Evolutionary conservation across 2,113 vertebrate species (phyloP), one percentile per base, ranked within the genome.

Genomic region (Ceyx cyanopectus): DNA sequence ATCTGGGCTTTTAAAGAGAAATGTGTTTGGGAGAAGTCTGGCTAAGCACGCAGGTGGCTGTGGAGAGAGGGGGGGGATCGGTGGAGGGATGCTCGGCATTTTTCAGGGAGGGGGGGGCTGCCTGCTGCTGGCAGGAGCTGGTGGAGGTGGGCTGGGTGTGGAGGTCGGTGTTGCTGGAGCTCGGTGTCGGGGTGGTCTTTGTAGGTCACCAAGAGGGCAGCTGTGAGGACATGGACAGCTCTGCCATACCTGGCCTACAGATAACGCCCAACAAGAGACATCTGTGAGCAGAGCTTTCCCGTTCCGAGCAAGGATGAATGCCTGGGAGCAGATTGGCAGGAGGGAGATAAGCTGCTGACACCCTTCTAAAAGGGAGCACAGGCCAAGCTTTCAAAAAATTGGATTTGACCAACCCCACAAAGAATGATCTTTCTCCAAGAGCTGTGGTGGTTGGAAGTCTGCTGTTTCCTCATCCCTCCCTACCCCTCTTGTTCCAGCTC

Each of bases 1-100:
- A 95, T 87, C 92, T 85, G 73, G 81, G 95, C 85, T 96, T 95
- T 95, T 94, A 94, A 14, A 75, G 75, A 95, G 94, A 93, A 92
- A 96, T 92, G 92, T 82, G 93, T 53, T 74, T 34, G 88, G 85
- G 40, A 95, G 92, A 90, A 60, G 50, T 1, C 92, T 88, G 81
- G 27, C 45, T 2, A 8, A 85, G 76, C 45, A 34, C 1, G 4
- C 93, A 96, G 94, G 92, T 94, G 83, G 69, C 60, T 89, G 48
- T 2, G 18, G 32, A 60, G 67, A 78, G 14, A 67, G 30, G 56
- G 30, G 15, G 61, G 75, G 51, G 78, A 8, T 62, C 2, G 1
- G 29, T 3, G 1, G 50, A 65, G 58, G 69, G 94, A 88, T 86
- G 90, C 66, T 81, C 48, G 0, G 72, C 56, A 90, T 92, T 87